Evolutionary conservation across 2,113 vertebrate species (phyloP), one percentile per base, ranked within the genome.

Genomic region (Chaetorhynchus papuensis): DNA sequence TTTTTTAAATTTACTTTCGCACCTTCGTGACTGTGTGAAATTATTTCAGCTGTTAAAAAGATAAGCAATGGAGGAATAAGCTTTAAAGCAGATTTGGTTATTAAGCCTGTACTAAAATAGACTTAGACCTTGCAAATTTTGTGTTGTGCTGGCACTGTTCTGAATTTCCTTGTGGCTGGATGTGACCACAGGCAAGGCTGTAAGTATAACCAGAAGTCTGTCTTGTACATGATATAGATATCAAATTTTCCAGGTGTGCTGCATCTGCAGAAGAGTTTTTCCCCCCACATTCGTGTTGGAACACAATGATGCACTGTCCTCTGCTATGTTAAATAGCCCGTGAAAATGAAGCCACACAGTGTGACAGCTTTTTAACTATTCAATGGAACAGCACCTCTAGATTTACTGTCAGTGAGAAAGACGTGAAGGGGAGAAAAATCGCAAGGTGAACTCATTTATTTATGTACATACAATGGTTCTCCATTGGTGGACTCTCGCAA

Each of bases 211-310:
- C 20, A 21, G 19, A 70, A 61, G 57, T 66, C 33, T 69, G 18
- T 44, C 21, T 56, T 74, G 65, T 31, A 20, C 6, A 6, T 39
- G 18, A 53, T 37, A 61, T 7, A 71, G 83, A 33, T 75, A 27
- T 75, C 39, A 60, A 24, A 79, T 76, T 85, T 81, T 28, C 44
- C 49, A 75, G 41, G 47, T 26, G 30, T 92, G 65, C 81, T 95
- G 90, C 84, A 57, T 70, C 49, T 85, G 77, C 65, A 52, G 53
- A 71, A 64, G 77, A 59, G 19, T 30, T 83, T 75, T 72, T 18
- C 19, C 22, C 59, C 57, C 8, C 30, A 7, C 0, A 0, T 11
- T 61, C 2, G 1, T n/a, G 42, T 53, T 83, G 71, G 71, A 80
- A 42, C 56, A 60, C 18, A 22, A 19, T 26, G 66, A 86, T 70